Evolutionary conservation across 2,888 invertebrate species (phyloP).

Genomic region (Labia minor): DNA sequence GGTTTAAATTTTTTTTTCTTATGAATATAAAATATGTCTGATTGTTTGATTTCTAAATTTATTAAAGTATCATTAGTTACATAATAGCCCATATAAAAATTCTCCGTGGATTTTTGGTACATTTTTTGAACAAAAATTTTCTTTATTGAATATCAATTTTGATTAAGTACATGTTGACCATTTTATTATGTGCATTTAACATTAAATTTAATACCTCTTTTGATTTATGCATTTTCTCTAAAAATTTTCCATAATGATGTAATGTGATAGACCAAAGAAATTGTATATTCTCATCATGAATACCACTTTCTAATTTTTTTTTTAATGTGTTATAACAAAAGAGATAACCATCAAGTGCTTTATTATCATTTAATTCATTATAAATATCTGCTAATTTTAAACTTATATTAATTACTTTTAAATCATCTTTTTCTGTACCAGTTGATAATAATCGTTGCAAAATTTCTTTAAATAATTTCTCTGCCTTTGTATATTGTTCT

Average conservation of each 20-base stretch:
- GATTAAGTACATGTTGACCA: too few species aligned
- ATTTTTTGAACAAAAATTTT: too few species aligned
- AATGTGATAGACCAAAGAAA: conserved; percentile 66
- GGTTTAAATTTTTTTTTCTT: too few species aligned
- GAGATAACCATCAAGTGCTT: conserved; percentile 71
- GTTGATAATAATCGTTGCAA: conserved; percentile 61
- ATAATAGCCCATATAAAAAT: too few species aligned
- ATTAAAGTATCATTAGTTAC: too few species aligned
- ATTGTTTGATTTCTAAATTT: too few species aligned
- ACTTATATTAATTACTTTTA: conserved; percentile 79
- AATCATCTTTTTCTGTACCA: conserved; percentile 62
- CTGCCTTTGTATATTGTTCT: conserved; percentile 69
- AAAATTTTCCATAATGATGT: conserved; percentile 61
- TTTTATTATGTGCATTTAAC: conserved; percentile 49
- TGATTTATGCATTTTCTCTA: conserved; percentile 47
- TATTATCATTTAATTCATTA: conserved; percentile 55
- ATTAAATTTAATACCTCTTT: conserved; percentile 45
- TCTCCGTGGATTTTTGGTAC: too few species aligned
- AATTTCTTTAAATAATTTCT: conserved; percentile 64
- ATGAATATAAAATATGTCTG: too few species aligned
- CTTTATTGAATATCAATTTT: too few species aligned
- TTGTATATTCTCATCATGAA: conserved; percentile 50
- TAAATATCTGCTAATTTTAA: conserved; percentile 78
- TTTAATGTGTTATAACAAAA: conserved; percentile 69
- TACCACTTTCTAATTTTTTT: conserved; percentile 42